Base-by-base conservation (phyloP, 2,797 vertebrate genomes). In the Gobionotothen gibberifrons region DNA sequence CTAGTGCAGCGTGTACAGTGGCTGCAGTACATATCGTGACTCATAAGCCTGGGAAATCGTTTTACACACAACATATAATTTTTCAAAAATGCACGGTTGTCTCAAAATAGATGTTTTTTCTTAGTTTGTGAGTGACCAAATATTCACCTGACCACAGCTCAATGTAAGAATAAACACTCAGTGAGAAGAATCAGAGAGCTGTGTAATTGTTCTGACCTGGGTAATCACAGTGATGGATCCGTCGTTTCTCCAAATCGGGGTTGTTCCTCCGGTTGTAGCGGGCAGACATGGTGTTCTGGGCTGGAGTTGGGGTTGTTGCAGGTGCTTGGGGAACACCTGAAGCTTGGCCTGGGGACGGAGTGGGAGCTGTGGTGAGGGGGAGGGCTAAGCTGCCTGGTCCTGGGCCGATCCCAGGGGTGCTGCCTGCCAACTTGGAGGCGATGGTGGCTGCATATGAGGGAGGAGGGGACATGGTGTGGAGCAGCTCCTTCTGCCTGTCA, bases 221-320 rank as follows among this genome's bases (percentile, higher is more conserved):
- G 66, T 98, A 99, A 90, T 99, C 97, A 93, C 98, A 99, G 95
- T 98, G 98, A 90, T 99, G 98, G 90, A 99, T 98, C 56, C 98
- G 95, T 55, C 98, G 94, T 75, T 99, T 99, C 93, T 99, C 98
- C 89, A 99, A 81, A 84, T 99, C 98, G 0, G 98, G 98, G 89
- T 99, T 99, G 92, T 97, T 99, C 90, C 97, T 97, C 75, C 98
- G 95, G 87, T 98, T 99, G 94, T 98, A 99, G 86, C 97, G 96
- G 83, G 94, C 94, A 10, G 96, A 91, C 89, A 96, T 92, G 19
- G 90, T 89, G 91, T 90, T 89, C 88, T 86, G 90, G 52, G 76
- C 72, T 40, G 83, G 69, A 65, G 61, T 62, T 3, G 81, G 48
- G 44, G 71, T 66, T 9, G 84, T n/a, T 2, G 64, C 26, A 1